Conservation (phyloP, 1,140 invertebrate species). For the Hylyphantes graminicola region DNA sequence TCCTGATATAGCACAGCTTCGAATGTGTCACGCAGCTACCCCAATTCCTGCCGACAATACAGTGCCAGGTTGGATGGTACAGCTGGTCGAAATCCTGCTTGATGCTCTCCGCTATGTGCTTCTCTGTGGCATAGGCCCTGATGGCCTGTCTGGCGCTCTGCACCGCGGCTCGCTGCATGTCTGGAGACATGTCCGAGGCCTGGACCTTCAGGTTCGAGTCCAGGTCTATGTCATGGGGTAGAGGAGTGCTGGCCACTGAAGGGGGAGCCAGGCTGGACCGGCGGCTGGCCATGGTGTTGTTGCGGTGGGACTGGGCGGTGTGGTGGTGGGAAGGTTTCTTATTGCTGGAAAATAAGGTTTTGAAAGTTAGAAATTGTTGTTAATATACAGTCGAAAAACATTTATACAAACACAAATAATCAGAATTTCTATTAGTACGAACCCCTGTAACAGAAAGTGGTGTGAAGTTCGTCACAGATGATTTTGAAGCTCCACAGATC, state of each 20-base stretch:
- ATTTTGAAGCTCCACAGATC: no score
- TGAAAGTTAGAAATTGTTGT: not conserved
- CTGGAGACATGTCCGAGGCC: constrained; percentile 64
- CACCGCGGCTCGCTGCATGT: constrained; percentile 63
- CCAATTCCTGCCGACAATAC: constrained; percentile 65
- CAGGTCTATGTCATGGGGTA: constrained; percentile 23
- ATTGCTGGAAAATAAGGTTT: not conserved
- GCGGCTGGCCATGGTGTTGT: constrained; percentile 5
- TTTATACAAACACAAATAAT: no score
- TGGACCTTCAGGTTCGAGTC: constrained; percentile 62
- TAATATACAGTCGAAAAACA: no score
- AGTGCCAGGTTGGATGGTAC: constrained; percentile 64
- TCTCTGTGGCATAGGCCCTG: constrained; percentile 63
- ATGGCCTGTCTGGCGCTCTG: constrained; percentile 62
- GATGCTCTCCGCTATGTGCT: constrained; percentile 64
- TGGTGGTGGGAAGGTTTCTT: constrained; percentile 19
- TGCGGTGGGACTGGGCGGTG: not conserved
- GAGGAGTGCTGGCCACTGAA: not conserved
- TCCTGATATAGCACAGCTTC: constrained; percentile 63
- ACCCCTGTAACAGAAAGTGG: no score
- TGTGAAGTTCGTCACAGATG: no score
- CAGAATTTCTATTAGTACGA: no score
- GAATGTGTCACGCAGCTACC: constrained; percentile 64
- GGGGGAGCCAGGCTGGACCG: constrained; percentile 13
- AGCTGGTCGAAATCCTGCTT: constrained; percentile 65